Evolutionary conservation across 2,888 invertebrate genomes (phyloP).

Genomic region (Agriopis aurantiaria): DNA sequence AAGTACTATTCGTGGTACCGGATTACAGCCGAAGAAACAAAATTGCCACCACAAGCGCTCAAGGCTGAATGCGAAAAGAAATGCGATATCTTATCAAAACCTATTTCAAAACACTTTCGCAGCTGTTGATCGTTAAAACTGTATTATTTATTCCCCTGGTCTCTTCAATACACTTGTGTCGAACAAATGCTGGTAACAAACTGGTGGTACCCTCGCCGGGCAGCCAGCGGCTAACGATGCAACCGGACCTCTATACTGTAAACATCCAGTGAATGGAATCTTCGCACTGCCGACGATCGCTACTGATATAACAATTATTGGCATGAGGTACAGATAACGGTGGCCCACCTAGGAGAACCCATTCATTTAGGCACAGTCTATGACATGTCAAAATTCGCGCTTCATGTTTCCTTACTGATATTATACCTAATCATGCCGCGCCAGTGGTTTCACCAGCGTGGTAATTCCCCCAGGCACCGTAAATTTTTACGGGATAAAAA

Average conservation of each 20-base stretch:
- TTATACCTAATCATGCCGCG: too few species aligned
- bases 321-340: conserved; percentile 38
- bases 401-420: too few species aligned
- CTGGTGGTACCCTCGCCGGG: conserved; percentile 65
- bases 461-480: too few species aligned
- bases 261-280: conserved; percentile 83
- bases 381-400: too few species aligned
- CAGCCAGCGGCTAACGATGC: conserved; percentile 70
- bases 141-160: conserved; percentile 23
- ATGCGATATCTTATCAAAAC: conserved; percentile 23
- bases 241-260: conserved; percentile 78
- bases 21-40: background rate
- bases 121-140: conserved; percentile 44
- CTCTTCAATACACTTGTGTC: conserved; percentile 56
- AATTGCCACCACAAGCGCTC: background rate
- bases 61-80: conserved; percentile 16
- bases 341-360: conserved; percentile 41
- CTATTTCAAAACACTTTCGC: conserved; percentile 26
- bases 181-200: conserved; percentile 71
- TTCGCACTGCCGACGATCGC: conserved; percentile 49
- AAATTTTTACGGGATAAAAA: too few species aligned
- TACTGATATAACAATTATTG: conserved; percentile 42
- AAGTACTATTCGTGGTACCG: background rate
- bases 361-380: background rate
- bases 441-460: too few species aligned